Base-by-base conservation (phyloP, 2,888 invertebrate genomes). In the Harpagoxenus sublaevis region DNA sequence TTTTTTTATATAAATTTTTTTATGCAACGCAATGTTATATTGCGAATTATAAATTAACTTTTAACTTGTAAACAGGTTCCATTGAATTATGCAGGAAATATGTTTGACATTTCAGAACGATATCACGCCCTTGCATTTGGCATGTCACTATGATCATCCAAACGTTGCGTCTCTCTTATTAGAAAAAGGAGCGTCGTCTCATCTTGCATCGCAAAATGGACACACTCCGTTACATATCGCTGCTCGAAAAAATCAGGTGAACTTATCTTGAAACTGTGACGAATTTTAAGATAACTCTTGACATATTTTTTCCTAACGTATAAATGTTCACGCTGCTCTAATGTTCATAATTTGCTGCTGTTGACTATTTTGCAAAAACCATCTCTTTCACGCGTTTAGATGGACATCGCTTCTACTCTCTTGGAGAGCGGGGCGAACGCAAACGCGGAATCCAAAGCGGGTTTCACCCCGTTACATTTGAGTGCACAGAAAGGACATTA, bases 221-320 rank as follows among this genome's bases (percentile, higher is more conserved):
- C 99, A 99, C 95, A 99, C 99, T 1, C 99, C 99, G 23, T 96
- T 99, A 84, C 99, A 99, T 95, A 99, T 99, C 95, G 99, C 99
- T 78, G 99, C 99, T 71, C 98, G 99, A 93, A 99, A 99, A 96
- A 99, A 99, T 96, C 99, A 99, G 95, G 97, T 97, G 92, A 89
- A 84, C 2, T 15, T 28, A 55, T 55, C 12, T 28, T 10, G 0
- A 65, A 23, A 63, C 9, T 35, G 3, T 31, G 15, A 60, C 4
- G 1, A 62, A 23, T 35, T 48, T 57, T 45, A 45, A 45, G 0
- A 10, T 28, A 77, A 39, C n/a, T 0, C 1, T 15, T 28, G 42
- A 57, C 31, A 57, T 15, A 2, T 18, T n/a, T 53, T 55, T 8
- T 8, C 53, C n/a, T 53, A 42, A 57, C 15, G 8, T 9, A 18